Conservation (phyloP, 2,888 invertebrate species). For the Synergus laeviventris region DNA sequence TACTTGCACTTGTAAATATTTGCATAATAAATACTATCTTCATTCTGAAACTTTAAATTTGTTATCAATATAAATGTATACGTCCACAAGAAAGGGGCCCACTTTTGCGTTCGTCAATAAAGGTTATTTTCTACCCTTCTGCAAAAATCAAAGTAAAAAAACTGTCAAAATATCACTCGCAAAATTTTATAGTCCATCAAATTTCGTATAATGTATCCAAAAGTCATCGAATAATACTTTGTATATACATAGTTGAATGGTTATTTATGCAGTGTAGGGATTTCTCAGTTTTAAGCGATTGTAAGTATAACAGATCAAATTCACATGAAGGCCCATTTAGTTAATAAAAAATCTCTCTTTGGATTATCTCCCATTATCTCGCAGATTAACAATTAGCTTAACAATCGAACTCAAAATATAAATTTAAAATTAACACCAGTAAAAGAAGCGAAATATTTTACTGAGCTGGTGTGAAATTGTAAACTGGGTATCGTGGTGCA, state of each 20-base stretch:
- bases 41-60: background rate
- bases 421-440: background rate
- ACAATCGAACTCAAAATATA: no score
- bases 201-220: background rate
- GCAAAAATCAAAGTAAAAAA: background rate
- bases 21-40: background rate
- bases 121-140: background rate
- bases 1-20: background rate
- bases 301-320: conserved; percentile 8
- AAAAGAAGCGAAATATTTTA: conserved; percentile 37
- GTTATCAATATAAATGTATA: no score
- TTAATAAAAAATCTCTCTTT: background rate
- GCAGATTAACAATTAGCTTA: background rate
- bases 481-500: conserved; percentile 74
- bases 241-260: background rate
- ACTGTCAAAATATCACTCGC: background rate
- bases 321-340: background rate
- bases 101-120: no score
- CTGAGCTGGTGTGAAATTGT: conserved; percentile 65
- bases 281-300: background rate
- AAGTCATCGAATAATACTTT: background rate
- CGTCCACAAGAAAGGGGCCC: no score
- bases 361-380: background rate
- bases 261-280: conserved; percentile 3
- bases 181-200: background rate